Evolutionary conservation across 2,113 vertebrate genomes (phyloP), one percentile per base, ranked within the genome.

Genomic region (Polypterus bichir): DNA sequence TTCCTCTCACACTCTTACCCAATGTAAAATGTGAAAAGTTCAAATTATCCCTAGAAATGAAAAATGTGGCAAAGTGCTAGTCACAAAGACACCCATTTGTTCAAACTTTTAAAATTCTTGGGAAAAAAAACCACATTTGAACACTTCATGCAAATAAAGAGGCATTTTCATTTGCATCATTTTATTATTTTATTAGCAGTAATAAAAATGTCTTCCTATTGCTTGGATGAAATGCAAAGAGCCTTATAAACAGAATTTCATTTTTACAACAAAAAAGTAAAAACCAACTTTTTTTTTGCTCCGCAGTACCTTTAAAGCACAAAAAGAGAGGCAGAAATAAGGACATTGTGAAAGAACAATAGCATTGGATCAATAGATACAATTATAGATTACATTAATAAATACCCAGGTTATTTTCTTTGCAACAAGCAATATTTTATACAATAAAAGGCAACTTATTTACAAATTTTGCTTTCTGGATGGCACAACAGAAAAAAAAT

Each of bases 161-260:
- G 27, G 27, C 27, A 27, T 27, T 27, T 27, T 27, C 27, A 27
- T 27, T 27, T 27, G 27, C 27, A 27, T 27, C 27, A 27, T 27
- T 27, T 27, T 60, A 48, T 62, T 62, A 3, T 76, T 89, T 91
- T 90, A 88, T 92, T 89, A 87, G 85, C 86, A 89, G 89, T 87
- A 85, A 90, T 89, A 86, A 86, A 88, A 86, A 85, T 83, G 86
- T 89, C 86, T 90, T 91, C 82, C 84, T 88, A 92, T 89, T 87
- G 87, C 88, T 87, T 83, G 70, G 76, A 92, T 91, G 86, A 91
- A 89, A 93, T 84, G 89, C 86, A 68, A 81, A 88, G 77, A 82
- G 86, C 85, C 85, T 82, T 83, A 73, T 70, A 77, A 88, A 87
- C 82, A 84, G 7, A 70, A 70, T 81, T 79, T 79, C 72, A 76